Conservation (phyloP, 2,797 vertebrate genomes). For the Falco biarmicus region DNA sequence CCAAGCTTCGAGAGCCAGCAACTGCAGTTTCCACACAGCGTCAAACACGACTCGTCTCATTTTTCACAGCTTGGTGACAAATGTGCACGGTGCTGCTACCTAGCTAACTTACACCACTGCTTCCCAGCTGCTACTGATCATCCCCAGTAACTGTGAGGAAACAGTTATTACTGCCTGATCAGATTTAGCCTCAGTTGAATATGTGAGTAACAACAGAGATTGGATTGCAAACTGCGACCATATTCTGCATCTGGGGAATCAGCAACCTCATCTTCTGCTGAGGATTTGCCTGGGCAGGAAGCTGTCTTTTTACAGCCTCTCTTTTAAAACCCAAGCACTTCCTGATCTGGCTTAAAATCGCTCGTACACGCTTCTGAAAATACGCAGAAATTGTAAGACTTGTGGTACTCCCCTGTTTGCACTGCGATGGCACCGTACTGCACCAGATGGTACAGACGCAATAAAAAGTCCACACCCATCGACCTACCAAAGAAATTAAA, state of each 20-base stretch:
- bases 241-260: neutral
- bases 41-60: accelerated
- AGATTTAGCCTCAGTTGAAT: neutral
- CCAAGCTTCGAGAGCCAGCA: neutral
- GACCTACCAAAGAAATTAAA: neutral
- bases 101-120: neutral
- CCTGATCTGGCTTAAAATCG: neutral
- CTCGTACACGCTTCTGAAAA: neutral
- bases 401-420: neutral
- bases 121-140: neutral
- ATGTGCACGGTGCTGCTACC: accelerated
- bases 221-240: neutral
- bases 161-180: neutral
- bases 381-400: accelerated
- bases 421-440: neutral
- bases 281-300: neutral
- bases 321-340: neutral
- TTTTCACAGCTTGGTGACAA: neutral
- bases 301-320: neutral
- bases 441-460: neutral
- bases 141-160: neutral
- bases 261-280: neutral
- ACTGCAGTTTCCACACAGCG: accelerated
- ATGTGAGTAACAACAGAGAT: neutral
- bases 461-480: neutral